A percentile compares a stretch with the other conserved stretches of the same genome.
These are phyloP conservation scores for Brachionus plicatilis DNA, from an alignment of 1,140 invertebrate species.

Conservation along the genomic window DNA sequence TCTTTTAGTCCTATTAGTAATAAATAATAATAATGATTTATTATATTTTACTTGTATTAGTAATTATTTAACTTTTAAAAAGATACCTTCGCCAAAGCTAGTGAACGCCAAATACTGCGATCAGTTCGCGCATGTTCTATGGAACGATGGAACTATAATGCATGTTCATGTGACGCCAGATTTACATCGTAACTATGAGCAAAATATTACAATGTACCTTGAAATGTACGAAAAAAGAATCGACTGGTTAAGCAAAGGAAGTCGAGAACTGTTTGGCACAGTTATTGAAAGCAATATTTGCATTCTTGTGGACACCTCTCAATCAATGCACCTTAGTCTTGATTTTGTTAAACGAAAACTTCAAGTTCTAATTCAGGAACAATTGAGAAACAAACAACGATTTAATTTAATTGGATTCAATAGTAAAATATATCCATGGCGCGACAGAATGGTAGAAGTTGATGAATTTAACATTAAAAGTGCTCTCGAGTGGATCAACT, in stretches of 20 bases:
- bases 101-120: slow-evolving; percentile 56
- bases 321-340: slow-evolving; percentile 53
- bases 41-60: no score
- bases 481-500: slow-evolving; percentile 54
- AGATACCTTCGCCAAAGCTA: slow-evolving; percentile 42
- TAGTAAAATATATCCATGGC: slow-evolving; percentile 48
- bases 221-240: slow-evolving; percentile 30
- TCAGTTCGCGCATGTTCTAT: slow-evolving; percentile 52
- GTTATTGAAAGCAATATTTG: slow-evolving; percentile 55
- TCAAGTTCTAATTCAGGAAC: slow-evolving; percentile 55
- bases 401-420: slow-evolving; percentile 54
- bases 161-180: slow-evolving; percentile 51
- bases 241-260: slow-evolving; percentile 54
- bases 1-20: no score
- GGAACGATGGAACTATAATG: slow-evolving; percentile 53
- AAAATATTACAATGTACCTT: slow-evolving; percentile 46
- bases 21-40: no score
- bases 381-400: slow-evolving; percentile 53
- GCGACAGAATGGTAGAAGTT: slow-evolving; percentile 52
- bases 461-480: slow-evolving; percentile 48
- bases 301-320: slow-evolving; percentile 53
- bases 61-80: neutral
- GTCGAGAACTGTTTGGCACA: slow-evolving; percentile 54
- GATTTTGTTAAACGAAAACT: slow-evolving; percentile 55
- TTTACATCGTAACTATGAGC: slow-evolving; percentile 47